These are phyloP conservation scores for Hypercompe scribonia DNA, from an alignment of 2,888 invertebrate genomes.

Conservation along the genomic window DNA sequence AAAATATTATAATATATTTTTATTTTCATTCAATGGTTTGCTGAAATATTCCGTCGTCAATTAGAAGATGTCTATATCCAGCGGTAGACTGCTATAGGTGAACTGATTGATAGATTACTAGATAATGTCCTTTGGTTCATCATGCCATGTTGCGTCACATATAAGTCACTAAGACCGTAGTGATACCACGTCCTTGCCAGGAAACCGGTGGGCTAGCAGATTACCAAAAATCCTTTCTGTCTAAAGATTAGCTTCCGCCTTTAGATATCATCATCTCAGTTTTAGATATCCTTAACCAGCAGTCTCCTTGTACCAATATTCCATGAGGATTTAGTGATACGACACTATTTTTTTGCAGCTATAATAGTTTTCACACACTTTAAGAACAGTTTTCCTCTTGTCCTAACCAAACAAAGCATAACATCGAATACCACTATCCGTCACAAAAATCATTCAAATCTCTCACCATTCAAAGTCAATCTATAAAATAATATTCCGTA, in stretches of 20 bases:
- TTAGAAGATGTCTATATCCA: background rate
- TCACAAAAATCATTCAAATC: background rate
- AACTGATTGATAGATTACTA: too few relatives aligned
- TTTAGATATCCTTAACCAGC: too few relatives aligned
- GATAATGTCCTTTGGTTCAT: too few relatives aligned
- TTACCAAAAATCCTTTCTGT: background rate
- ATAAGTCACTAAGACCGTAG: too few relatives aligned
- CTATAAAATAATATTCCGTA: background rate
- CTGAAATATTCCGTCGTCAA: background rate
- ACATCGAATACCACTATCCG: background rate
- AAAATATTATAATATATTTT: too few relatives aligned
- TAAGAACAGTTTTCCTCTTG: background rate
- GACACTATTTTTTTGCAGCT: background rate
- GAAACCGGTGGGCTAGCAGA: background rate
- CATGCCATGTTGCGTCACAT: too few relatives aligned
- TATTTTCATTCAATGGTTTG: too few relatives aligned
- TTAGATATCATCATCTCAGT: too few relatives aligned
- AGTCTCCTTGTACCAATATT: too few relatives aligned
- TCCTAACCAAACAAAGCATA: background rate
- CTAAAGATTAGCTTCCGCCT: too few relatives aligned
- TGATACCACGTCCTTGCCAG: background rate
- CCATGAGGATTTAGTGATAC: too few relatives aligned
- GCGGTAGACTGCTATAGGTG: too few relatives aligned
- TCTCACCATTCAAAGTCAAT: slow-evolving; percentile 15
- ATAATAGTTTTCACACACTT: background rate